Base-by-base conservation (phyloP, 2,797 vertebrate genomes). In the Gephyroberyx darwinii region DNA sequence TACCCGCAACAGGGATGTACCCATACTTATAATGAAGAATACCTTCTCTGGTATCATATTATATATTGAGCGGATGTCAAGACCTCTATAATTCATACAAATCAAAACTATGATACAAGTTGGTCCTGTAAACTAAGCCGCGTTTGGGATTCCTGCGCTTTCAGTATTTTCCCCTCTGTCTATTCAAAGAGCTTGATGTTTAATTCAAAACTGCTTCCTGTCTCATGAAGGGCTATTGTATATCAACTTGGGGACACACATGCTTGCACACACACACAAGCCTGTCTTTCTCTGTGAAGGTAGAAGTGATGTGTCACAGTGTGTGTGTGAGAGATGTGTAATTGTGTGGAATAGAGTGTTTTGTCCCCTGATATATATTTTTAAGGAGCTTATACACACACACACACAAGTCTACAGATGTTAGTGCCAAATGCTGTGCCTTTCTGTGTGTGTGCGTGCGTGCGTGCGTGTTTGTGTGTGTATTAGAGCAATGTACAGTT, bases 401-500 rank as follows among this genome's bases (percentile, higher is more conserved):
- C 9, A 53, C 37, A 33, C 30, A 41, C 14, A 10, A 20, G 45
- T 62, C 37, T 39, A 43, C 43, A 35, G 16, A 69, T 57, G 51
- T 50, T 17, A 66, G 59, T 56, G 26, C 45, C 10, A 57, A 37
- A 37, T 61, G 26, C 2, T 54, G 31, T 43, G 55, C 37, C 33
- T 63, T 55, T 65, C 39, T 33, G 50, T 68, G 35, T 51, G 12
- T 13, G 19, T 65, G 5, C 54, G 59, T 39, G 37, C 5, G n/a
- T 65, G 68, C 69, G 65, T 37, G 20, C 54, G 51, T 64, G 61
- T 41, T 43, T 14, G 13, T n/a, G 26, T 56, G 5, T 57, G 61
- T 13, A 50, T 48, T 59, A 74, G 47, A 22, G 74, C 31, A 13
- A 65, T 17, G 53, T 78, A 71, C 62, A 66, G 61, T 85, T 59